Conservation (phyloP, 37 sponge, comb jelly and placozoan species). For the Spongilla lacustris region DNA sequence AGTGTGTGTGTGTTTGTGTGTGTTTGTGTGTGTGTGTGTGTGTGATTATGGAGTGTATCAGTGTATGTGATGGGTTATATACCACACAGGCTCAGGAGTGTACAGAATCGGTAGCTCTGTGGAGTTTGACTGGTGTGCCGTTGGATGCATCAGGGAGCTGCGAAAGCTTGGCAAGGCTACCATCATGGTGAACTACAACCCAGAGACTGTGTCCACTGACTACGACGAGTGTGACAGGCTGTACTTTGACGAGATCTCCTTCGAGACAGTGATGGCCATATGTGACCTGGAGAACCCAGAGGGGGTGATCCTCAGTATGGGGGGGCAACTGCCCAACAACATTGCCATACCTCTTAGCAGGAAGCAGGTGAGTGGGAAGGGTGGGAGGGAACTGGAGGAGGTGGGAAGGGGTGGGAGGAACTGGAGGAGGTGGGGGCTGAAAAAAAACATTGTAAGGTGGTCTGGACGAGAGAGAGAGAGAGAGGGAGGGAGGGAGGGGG, state of each 20-base stretch:
- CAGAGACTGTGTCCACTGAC: slow-evolving; percentile 92
- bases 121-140: slow-evolving; percentile 99
- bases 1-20: background rate
- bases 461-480: no score
- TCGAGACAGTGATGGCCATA: slow-evolving; percentile 97
- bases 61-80: background rate
- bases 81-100: slow-evolving; percentile 83
- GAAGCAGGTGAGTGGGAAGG: slow-evolving; percentile 53
- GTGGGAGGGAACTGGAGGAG: background rate
- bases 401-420: background rate
- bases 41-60: background rate
- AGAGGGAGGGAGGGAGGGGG: no score
- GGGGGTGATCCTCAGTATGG: slow-evolving; percentile 94
- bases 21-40: background rate
- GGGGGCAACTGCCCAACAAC: slow-evolving; percentile 99
- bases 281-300: slow-evolving; percentile 91
- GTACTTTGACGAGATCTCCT: slow-evolving; percentile 97
- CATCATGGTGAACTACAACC: slow-evolving; percentile 85
- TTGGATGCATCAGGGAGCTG: slow-evolving; percentile 93
- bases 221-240: slow-evolving; percentile 98
- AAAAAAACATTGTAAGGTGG: no score
- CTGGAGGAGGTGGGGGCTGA: background rate
- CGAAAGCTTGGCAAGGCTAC: slow-evolving; percentile 67
- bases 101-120: slow-evolving; percentile 98
- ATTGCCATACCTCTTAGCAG: slow-evolving; percentile 91